These are phyloP conservation scores for Notiomystis cincta DNA, from an alignment of 2,113 vertebrate species.

Conservation along the genomic window DNA sequence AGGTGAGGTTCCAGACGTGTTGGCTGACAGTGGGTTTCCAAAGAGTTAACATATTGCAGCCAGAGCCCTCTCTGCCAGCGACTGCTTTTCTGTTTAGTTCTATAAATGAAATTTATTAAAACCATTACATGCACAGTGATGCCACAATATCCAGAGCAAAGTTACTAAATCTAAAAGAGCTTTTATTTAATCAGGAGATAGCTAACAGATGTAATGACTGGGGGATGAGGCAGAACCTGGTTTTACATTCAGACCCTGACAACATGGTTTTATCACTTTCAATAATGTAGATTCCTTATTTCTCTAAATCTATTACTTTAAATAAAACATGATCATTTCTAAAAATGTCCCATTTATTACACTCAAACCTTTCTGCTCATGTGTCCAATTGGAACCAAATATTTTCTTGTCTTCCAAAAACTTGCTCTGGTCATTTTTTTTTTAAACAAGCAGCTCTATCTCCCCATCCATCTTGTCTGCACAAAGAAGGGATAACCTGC, in stretches of 20 bases:
- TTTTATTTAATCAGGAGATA: constrained; percentile 71
- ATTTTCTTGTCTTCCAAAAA: constrained; percentile 16
- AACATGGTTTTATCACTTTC: constrained; percentile 17
- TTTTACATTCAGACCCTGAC: constrained; percentile 20
- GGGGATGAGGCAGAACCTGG: constrained; percentile 28
- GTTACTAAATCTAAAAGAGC: constrained; percentile 61
- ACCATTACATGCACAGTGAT: constrained; percentile 61
- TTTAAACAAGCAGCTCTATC: background rate
- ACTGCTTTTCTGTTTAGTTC: constrained; percentile 63
- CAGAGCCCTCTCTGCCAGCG: background rate
- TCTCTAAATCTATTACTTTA: background rate
- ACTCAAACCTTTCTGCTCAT: background rate
- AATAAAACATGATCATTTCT: background rate
- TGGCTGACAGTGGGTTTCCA: background rate
- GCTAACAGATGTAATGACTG: constrained; percentile 45
- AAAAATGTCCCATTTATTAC: background rate
- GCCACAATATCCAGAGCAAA: constrained; percentile 65
- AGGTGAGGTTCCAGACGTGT: background rate
- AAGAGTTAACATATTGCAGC: constrained; percentile 50
- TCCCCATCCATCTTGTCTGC: constrained; percentile 55
- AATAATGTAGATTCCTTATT: background rate
- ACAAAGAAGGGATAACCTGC: constrained; percentile 42
- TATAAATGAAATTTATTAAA: constrained; percentile 73
- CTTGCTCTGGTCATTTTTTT: background rate
- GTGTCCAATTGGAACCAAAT: background rate